Percentiles rank a stretch among this genome's conserved stretches.
phyloP scores from a whole-genome alignment of 2,797 vertebrate genomes.

The Carapus acus region DNA sequence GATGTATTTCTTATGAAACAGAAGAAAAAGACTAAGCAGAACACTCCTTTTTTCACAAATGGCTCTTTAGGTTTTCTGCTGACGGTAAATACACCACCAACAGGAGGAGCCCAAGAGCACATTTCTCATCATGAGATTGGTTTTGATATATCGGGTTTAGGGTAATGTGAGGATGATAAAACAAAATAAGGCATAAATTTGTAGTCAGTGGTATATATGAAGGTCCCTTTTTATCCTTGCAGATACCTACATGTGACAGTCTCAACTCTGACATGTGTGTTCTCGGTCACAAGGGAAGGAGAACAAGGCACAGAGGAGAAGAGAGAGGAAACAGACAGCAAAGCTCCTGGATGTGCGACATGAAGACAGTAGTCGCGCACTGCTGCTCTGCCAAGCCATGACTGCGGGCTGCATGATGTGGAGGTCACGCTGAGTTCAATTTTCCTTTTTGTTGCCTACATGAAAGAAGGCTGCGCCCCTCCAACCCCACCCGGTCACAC shows the following conservation, averaged over 20 bases:
- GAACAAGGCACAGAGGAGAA: neutral
- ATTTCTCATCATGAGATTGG: constrained; percentile 15
- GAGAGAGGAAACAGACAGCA: neutral
- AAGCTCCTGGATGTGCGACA: constrained; percentile 14
- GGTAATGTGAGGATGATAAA: too few species aligned
- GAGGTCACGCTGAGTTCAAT: constrained; percentile 67
- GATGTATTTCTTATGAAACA: too few species aligned
- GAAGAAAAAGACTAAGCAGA: constrained; percentile 7
- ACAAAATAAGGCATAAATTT: too few species aligned
- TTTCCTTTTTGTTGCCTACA: constrained; percentile 30
- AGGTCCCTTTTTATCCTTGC: too few species aligned
- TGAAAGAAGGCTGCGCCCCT: constrained; percentile 63
- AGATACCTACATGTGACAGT: too few species aligned
- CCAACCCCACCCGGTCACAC: constrained; percentile 14
- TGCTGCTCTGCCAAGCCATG: constrained; percentile 29
- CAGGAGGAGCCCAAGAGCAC: constrained; percentile 53
- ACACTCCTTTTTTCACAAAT: neutral
- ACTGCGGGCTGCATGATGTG: constrained; percentile 55
- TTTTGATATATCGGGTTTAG: too few species aligned
- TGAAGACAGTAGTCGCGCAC: constrained; percentile 22
- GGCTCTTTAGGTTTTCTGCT: neutral
- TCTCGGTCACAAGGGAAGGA: neutral
- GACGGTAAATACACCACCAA: constrained; percentile 34
- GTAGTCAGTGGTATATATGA: too few species aligned
- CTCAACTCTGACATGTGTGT: too few species aligned